Conservation (phyloP, 2,113 vertebrate genomes). For the Australoheros scitulus region DNA sequence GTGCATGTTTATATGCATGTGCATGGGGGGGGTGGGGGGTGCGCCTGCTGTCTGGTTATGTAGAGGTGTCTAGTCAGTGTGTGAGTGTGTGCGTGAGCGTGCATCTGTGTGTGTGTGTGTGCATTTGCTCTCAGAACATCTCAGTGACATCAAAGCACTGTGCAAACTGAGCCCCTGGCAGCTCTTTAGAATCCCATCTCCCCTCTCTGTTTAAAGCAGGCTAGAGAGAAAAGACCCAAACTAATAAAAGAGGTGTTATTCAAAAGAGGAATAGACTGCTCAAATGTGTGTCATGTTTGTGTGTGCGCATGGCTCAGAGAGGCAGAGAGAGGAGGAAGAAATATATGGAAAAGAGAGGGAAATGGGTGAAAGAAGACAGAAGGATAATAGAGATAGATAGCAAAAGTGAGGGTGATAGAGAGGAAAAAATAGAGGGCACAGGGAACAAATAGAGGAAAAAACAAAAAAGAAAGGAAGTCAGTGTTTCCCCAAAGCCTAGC, state of each 20-base stretch:
- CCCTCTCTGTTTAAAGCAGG: slow-evolving; percentile 72
- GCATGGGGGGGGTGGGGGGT: not conserved
- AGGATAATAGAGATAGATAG: slow-evolving; percentile 35
- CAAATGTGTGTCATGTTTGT: slow-evolving; percentile 59
- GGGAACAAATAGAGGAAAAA: slow-evolving; percentile 26
- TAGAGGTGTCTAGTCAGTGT: slow-evolving; percentile 59
- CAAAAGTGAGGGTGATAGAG: slow-evolving; percentile 13
- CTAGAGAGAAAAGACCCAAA: slow-evolving; percentile 69
- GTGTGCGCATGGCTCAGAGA: not conserved
- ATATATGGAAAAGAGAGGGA: slow-evolving; percentile 17
- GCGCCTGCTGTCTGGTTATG: slow-evolving; percentile 58
- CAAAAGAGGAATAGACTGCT: slow-evolving; percentile 73
- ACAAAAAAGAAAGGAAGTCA: slow-evolving; percentile 36
- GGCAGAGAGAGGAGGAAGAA: slow-evolving; percentile 25
- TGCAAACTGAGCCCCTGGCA: slow-evolving; percentile 80
- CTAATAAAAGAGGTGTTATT: slow-evolving; percentile 78
- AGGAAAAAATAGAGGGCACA: slow-evolving; percentile 12
- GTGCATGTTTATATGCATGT: slow-evolving; percentile 50
- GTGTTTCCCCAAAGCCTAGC: slow-evolving; percentile 49
- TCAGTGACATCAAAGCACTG: slow-evolving; percentile 81
- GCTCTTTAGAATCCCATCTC: slow-evolving; percentile 77
- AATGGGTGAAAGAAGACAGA: slow-evolving; percentile 25
- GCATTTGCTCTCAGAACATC: slow-evolving; percentile 74
- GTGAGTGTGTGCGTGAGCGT: slow-evolving; percentile 32
- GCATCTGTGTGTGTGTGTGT: slow-evolving; percentile 49